Conservation (phyloP, 2,113 vertebrate genomes). For the Ochotona curzoniae region DNA sequence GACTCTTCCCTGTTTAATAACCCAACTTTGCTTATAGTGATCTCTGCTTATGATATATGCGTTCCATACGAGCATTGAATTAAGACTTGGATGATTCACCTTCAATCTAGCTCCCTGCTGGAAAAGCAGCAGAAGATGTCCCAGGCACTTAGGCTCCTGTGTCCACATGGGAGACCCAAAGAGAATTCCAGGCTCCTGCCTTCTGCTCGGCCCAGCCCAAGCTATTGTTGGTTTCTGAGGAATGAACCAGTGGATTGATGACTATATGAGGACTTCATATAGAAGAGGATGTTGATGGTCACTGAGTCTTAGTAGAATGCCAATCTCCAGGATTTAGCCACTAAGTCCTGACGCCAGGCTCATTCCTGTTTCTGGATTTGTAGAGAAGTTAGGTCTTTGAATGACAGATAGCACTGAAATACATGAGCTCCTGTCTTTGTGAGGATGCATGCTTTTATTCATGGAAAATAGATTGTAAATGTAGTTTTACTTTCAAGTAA, state of each 20-base stretch:
- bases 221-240: no score
- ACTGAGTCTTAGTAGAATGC: neutral
- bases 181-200: no score
- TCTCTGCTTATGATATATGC: neutral
- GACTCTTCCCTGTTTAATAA: slow-evolving; percentile 3
- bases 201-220: no score
- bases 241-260: no score
- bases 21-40: neutral
- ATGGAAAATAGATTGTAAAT: neutral
- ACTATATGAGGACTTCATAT: no score
- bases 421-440: neutral
- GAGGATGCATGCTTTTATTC: neutral
- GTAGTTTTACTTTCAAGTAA: neutral
- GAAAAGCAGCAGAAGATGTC: no score
- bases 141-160: no score
- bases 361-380: neutral
- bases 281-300: neutral
- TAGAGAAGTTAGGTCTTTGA: neutral
- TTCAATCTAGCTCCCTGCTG: no score
- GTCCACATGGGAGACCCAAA: no score
- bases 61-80: no score
- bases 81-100: no score
- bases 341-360: no score
- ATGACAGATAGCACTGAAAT: neutral
- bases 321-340: neutral